Evolutionary conservation across 2,113 vertebrate genomes (phyloP).

Genomic region (Hymenochirus boettgeri): DNA sequence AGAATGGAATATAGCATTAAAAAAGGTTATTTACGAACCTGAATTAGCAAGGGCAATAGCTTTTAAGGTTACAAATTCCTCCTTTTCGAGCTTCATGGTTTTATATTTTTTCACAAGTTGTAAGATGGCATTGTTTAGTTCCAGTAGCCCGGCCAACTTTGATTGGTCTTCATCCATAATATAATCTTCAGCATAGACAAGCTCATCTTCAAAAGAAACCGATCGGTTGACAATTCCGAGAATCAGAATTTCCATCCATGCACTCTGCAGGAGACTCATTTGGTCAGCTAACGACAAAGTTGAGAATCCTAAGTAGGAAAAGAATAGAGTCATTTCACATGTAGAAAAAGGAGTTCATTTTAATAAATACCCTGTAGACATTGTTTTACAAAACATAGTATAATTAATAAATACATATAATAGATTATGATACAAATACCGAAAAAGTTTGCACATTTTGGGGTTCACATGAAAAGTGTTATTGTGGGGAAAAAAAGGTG

Average conservation of each 20-base stretch:
- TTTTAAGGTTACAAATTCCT: slow-evolving; percentile 98
- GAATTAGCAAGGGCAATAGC: slow-evolving; percentile 98
- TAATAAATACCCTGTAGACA: too few species aligned
- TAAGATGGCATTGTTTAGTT: slow-evolving; percentile 96
- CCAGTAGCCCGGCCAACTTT: slow-evolving; percentile 92
- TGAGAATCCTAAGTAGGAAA: slow-evolving; percentile 83
- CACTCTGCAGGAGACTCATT: slow-evolving; percentile 98
- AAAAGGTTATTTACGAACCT: slow-evolving; percentile 84
- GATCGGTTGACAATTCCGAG: slow-evolving; percentile 96
- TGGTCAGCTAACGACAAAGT: slow-evolving; percentile 97
- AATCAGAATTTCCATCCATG: slow-evolving; percentile 99
- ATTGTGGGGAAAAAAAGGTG: too few species aligned
- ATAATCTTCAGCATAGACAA: slow-evolving; percentile 98
- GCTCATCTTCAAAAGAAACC: slow-evolving; percentile 94
- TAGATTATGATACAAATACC: too few species aligned
- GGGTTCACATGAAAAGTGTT: too few species aligned
- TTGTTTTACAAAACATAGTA: too few species aligned
- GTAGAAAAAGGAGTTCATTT: too few species aligned
- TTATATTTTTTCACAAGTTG: slow-evolving; percentile 98
- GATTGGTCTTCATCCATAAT: slow-evolving; percentile 99
- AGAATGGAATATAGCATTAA: too few species aligned
- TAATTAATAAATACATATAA: too few species aligned
- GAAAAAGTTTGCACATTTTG: too few species aligned
- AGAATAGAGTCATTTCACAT: slow-evolving; percentile 33
- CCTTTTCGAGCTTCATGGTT: slow-evolving; percentile 96